phyloP scores from a whole-genome alignment of 2,797 vertebrate species.

The Galago senegalensis region DNA sequence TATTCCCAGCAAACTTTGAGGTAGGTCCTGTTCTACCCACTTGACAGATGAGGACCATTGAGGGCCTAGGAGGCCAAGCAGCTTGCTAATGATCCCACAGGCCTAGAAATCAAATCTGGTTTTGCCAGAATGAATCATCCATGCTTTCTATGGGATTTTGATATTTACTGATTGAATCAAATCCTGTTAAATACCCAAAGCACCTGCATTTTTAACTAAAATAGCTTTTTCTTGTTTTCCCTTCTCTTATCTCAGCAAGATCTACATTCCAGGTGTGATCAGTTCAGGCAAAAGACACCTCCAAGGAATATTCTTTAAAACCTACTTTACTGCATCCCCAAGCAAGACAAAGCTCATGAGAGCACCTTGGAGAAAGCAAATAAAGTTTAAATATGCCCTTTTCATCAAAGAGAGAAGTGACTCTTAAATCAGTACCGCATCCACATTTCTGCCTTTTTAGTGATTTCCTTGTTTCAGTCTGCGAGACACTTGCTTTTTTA shows the following conservation, averaged over 20 bases:
- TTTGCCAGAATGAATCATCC: background rate
- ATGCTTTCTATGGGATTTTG: background rate
- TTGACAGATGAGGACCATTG: background rate
- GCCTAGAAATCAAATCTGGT: background rate
- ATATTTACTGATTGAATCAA: background rate
- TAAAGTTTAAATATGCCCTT: background rate
- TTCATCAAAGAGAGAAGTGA: background rate
- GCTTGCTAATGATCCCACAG: background rate
- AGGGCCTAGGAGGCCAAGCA: background rate
- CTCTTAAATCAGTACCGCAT: background rate
- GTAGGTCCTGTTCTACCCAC: background rate
- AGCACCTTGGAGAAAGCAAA: rapidly evolving
- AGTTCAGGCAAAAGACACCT: background rate
- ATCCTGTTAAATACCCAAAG: background rate
- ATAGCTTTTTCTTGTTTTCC: background rate
- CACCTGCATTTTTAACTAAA: background rate
- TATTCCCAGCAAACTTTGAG: background rate
- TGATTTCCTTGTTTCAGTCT: background rate
- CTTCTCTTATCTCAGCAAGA: background rate
- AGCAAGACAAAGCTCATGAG: background rate
- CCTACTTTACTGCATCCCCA: background rate
- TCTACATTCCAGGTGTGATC: background rate
- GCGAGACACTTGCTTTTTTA: background rate
- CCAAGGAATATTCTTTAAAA: background rate
- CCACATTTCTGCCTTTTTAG: background rate